Base-by-base conservation (phyloP, 2,113 vertebrate species). In the Alces alces region DNA sequence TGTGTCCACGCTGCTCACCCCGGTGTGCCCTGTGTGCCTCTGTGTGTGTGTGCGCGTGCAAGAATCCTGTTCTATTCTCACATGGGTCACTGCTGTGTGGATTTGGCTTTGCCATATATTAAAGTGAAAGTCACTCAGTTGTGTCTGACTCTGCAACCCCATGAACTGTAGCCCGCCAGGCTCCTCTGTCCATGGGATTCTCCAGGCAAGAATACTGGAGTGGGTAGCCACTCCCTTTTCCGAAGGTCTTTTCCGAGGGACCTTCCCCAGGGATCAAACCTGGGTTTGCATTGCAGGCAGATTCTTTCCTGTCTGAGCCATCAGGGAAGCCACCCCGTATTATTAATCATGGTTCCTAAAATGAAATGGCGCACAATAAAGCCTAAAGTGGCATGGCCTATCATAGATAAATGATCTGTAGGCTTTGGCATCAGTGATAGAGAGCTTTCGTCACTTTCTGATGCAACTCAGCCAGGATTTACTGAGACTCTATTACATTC, bases 21-120 rank as follows among this genome's bases (percentile, higher is more conserved):
- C 50, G 1, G 0, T 1, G 1, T 19, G 15, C 28, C 7, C 39
- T 0, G 28, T 5, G 21, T 7, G 27, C 45, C 33, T 58, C 66
- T 6, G 15, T 45, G 1, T 55, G 6, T 28, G 43, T 33, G 23
- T 3, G 4, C 6, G 2, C 19, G 7, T 13, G 4, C 16, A 6
- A 19, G 28, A 47, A 27, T 47, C 47, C 87, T 36, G 0, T 13
- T 27, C 57, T n/a, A 0, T 78, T 27, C 61, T 54, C 19, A 33
- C 45, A 10, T 5, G 36, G 25, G 2, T 52, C 47, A 0, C 27
- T 14, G 28, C 23, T 14, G 0, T 55, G 33, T 45, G 60, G 21
- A 23, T 16, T 54, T 87, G 30, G 9, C 30, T 83, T 36, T 43
- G 12, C 66, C 16, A 1, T 39, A 11, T 5, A 17, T 94, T 30